Evolutionary conservation across 2,888 invertebrate species (phyloP).

Genomic region (Caenorhabditis wallacei): DNA sequence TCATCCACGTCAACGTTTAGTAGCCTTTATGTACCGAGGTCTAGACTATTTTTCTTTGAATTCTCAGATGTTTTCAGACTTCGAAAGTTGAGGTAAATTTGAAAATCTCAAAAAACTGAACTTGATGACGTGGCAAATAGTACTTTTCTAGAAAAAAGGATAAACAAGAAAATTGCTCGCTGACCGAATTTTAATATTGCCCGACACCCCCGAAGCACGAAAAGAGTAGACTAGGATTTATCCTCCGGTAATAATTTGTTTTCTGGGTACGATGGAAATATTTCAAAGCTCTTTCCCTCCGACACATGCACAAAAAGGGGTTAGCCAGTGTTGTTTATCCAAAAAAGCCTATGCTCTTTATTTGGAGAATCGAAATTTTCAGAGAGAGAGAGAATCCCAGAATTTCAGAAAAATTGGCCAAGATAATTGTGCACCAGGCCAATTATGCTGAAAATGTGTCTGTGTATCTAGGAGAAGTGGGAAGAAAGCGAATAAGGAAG

Average conservation of each 20-base stretch:
- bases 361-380: background rate
- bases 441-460: constrained; percentile 9
- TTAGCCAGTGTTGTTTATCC: background rate
- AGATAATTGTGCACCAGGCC: background rate
- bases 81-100: no score
- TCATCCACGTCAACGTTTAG: no score
- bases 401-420: constrained; percentile 1
- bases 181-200: constrained; percentile 27
- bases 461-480: background rate
- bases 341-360: background rate
- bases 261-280: background rate
- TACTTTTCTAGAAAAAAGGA: background rate
- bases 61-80: no score
- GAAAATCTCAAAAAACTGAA: background rate
- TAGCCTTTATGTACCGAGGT: no score
- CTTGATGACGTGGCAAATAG: background rate
- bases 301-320: background rate
- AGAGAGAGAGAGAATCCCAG: background rate
- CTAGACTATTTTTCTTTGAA: no score
- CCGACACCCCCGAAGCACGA: background rate
- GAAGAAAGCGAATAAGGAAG: constrained; percentile 11
- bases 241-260: constrained; percentile 53
- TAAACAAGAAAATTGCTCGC: constrained; percentile 2
- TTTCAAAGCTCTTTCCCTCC: background rate
- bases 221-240: constrained; percentile 1